phyloP scores from a whole-genome alignment of 2,888 invertebrate genomes.

The Aphidoletes aphidimyza region DNA sequence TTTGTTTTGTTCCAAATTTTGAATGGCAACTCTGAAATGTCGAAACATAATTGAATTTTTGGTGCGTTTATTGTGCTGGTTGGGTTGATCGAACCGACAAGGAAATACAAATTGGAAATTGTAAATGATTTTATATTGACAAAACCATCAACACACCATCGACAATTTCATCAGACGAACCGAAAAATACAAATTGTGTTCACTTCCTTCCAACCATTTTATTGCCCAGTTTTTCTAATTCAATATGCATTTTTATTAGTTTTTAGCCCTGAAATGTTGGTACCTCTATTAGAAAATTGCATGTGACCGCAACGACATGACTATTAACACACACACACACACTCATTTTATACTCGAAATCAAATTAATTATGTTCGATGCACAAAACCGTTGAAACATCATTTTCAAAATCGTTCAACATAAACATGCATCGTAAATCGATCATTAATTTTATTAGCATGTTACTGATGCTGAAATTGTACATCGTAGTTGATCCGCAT shows the following conservation, averaged over 20 bases:
- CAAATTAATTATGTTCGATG: no score
- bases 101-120: neutral
- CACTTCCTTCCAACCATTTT: neutral
- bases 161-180: neutral
- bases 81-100: neutral
- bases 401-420: neutral
- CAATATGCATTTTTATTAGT: neutral
- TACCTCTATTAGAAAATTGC: neutral
- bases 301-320: no score
- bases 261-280: neutral
- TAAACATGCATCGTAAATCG: no score
- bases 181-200: no score
- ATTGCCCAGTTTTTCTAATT: neutral
- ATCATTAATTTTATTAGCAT: no score
- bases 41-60: neutral
- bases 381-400: no score
- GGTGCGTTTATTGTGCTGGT: constrained; percentile 25
- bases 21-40: neutral
- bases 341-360: neutral
- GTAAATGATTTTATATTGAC: neutral
- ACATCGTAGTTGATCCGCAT: no score
- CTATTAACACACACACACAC: neutral
- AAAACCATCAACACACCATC: neutral
- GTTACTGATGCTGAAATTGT: no score
- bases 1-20: neutral